phyloP scores from a whole-genome alignment of 2,113 vertebrate species.

The Xiphophorus hellerii region DNA sequence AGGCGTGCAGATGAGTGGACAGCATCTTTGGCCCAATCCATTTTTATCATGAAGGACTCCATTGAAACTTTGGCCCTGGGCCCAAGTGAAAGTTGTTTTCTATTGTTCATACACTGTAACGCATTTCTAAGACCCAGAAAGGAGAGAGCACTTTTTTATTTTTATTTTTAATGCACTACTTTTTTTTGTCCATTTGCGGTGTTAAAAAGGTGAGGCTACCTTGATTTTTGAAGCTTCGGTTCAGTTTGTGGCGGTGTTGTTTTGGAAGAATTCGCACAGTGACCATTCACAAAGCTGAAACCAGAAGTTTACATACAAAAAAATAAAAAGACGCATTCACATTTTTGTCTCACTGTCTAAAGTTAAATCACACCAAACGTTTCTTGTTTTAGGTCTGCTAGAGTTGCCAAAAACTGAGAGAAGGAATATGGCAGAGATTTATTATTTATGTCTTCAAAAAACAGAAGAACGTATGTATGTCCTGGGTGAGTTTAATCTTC shows the following conservation, averaged over 20 bases:
- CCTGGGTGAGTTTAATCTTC: no score
- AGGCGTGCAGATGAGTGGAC: neutral
- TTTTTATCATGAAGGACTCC: constrained; percentile 7
- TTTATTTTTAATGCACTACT: no score
- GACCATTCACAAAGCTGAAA: neutral
- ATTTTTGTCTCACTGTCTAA: no score
- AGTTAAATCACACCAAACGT: no score
- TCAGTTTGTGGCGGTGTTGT: neutral
- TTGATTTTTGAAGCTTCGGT: neutral
- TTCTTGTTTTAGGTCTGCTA: no score
- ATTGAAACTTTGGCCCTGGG: neutral
- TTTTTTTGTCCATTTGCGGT: neutral
- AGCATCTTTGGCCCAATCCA: constrained; percentile 1
- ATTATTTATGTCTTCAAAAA: no score
- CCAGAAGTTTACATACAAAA: no score
- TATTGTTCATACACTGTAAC: neutral
- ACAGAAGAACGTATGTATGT: no score
- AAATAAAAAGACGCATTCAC: no score
- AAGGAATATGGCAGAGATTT: no score
- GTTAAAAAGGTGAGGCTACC: neutral
- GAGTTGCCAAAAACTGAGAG: no score
- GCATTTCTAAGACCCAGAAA: neutral
- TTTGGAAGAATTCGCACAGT: neutral
- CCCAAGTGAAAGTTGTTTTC: neutral
- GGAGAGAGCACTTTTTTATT: neutral